Base-by-base conservation (phyloP, 2,888 invertebrate species). In the Ormia ochracea region DNA sequence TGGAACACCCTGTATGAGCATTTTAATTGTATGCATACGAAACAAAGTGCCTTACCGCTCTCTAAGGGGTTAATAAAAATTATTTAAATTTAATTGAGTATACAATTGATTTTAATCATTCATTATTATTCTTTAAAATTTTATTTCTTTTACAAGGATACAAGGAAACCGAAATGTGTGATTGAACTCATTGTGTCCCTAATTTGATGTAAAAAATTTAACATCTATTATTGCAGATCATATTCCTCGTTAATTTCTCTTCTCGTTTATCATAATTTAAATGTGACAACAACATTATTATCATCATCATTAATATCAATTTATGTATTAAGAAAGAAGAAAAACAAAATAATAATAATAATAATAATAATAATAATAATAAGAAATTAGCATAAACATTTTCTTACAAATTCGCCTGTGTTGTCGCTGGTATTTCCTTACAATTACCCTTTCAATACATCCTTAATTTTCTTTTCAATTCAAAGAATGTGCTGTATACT, bases 251-350 rank as follows among this genome's bases (percentile, higher is more conserved):
- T 38, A 9, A 61, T 21, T 48, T 74, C 48, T 9, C 17, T 36
- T 3, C 1, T 33, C 33, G 19, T 17, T 36, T 50, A 14, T 26
- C 56, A 21, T 41, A 66, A 43, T 59, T 43, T 50, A 28, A 50
- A 50, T 28, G 28, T 21, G 36, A 23, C 41, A 68, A 43, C 48
- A 38, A 7, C 59, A 33, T 68, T 59, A 75, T 59, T 58, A 58
- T 50, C 50, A 9, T 65, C 70, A 56, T 70, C 70, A 77, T 77
- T 77, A 65, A 77, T 77, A 77, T 72, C 58, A 77, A 77, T 77
- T 72, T 77, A 59, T 65, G n/a, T n/a, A n/a, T 65, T 58, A 19
- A 21, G 31, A 19, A n/a, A 23, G 4, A 7, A 63, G 1, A 23
- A 17, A 63, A 10, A n/a, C n/a, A n/a, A n/a, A n/a, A n/a, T n/a